Evolutionary conservation across 2,888 invertebrate genomes (phyloP), one percentile per base, ranked within the genome.

Genomic region (Mellilla xanthometata): DNA sequence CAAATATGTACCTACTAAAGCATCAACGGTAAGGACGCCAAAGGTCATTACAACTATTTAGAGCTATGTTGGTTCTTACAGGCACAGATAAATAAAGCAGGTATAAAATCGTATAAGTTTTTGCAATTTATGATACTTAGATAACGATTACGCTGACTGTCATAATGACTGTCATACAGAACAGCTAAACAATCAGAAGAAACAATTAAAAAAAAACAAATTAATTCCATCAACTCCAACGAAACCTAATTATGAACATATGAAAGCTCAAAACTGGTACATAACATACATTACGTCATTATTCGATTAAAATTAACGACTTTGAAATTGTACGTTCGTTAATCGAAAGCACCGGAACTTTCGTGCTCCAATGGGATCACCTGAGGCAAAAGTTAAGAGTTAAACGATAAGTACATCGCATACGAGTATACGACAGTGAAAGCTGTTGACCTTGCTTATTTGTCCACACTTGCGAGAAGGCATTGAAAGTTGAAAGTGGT

Each of bases 401-500:
- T 48, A 39, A 35, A 45, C 48, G 42, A 56, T 46, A 44, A 51
- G 40, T 51, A 51, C 35, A 39, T 24, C 32, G 31, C 32, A 34
- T 34, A 50, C 48, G 58, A 57, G 31, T 28, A 36, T 34, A 49
- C 49, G 58, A 57, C 53, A 75, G 73, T 66, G 81, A 82, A 82
- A 82, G 79, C 71, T 58, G 76, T 70, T 78, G 75, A 71, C 81
- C 81, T 82, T 81, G 76, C 65, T 66, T 68, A 67, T 59, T 48
- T 48, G 57, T 52, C 52, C 40, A 49, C 48, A 59, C 52, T 53
- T 32, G 23, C 36, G 29, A 52, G 56, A 57, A 56, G 57, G 57
- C 60, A 60, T 55, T 65, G 58, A 65, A 50, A 56, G 45, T 32
- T 23, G 41, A 39, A 38, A 47, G 19, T 10, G 24, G 38, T 40